Percentiles rank a stretch among this genome's conserved stretches.
phyloP scores from a whole-genome alignment of 2,113 vertebrate genomes.

The Tragulus kanchil region DNA sequence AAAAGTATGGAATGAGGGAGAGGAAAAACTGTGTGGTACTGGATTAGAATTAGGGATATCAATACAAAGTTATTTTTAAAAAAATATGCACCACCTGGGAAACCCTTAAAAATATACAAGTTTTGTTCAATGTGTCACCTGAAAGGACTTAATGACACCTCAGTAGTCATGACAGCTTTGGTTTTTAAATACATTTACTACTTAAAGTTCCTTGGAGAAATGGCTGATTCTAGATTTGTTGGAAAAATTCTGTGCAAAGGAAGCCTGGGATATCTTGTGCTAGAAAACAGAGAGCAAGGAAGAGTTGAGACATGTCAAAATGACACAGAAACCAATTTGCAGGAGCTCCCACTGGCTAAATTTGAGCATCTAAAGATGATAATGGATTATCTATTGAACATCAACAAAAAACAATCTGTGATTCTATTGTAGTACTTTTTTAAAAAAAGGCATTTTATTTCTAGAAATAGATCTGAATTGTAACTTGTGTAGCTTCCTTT shows the following conservation, averaged over 20 bases:
- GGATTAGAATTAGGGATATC: background rate
- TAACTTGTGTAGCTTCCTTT: background rate
- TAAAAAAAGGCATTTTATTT: background rate
- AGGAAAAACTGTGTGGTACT: background rate
- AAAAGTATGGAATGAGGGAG: background rate
- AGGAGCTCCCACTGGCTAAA: background rate
- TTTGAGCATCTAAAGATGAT: background rate
- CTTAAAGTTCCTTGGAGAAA: slow-evolving; percentile 4
- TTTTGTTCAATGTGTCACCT: background rate
- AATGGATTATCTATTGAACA: background rate
- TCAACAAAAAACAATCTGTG: background rate
- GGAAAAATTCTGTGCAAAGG: background rate
- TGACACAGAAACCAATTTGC: background rate
- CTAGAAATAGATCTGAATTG: background rate
- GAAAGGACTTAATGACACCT: background rate
- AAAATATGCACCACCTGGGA: background rate
- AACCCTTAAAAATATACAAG: background rate
- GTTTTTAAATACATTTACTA: slow-evolving; percentile 38
- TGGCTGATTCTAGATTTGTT: background rate
- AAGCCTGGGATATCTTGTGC: background rate
- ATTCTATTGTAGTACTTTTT: background rate
- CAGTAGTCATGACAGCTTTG: background rate
- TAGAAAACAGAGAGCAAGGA: slow-evolving; percentile 29
- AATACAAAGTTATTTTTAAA: background rate
- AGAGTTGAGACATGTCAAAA: background rate